Evolutionary conservation across 2,113 vertebrate species (phyloP).

Genomic region (Anser brachyrhynchus): DNA sequence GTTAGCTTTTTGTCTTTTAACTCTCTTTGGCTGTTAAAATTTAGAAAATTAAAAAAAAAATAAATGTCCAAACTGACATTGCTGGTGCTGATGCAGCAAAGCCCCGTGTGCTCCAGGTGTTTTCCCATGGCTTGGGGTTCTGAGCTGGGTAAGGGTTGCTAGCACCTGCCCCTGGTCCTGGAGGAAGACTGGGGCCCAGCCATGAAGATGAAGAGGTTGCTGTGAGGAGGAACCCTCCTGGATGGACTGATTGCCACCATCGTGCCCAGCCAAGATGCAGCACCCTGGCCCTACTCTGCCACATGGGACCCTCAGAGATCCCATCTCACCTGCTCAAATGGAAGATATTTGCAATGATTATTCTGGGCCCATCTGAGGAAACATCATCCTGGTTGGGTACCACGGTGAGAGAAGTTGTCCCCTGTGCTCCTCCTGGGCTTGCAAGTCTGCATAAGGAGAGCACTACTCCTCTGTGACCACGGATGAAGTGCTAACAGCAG

Average conservation of each 20-base stretch:
- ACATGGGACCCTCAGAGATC: background rate
- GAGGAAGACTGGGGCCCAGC: background rate
- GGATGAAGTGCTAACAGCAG: background rate
- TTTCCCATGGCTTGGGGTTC: background rate
- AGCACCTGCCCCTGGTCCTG: background rate
- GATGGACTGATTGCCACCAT: background rate
- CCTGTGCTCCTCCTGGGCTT: background rate
- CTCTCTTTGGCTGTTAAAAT: background rate
- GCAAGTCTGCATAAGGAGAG: background rate
- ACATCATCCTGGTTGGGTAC: background rate
- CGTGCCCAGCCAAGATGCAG: background rate
- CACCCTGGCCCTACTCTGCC: background rate
- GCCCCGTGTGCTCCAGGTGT: too few relatives aligned
- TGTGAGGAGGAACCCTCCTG: background rate
- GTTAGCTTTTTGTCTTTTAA: background rate
- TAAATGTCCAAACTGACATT: too few relatives aligned
- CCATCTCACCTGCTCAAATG: background rate
- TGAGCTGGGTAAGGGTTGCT: too few relatives aligned
- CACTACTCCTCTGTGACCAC: rapidly evolving
- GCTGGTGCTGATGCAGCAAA: background rate
- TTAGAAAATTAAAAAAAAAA: background rate
- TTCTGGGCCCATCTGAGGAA: background rate
- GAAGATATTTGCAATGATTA: background rate
- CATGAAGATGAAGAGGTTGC: background rate
- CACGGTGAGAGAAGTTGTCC: background rate